These are phyloP conservation scores for Dioctria linearis DNA, from an alignment of 2,888 invertebrate species.

Conservation along the genomic window DNA sequence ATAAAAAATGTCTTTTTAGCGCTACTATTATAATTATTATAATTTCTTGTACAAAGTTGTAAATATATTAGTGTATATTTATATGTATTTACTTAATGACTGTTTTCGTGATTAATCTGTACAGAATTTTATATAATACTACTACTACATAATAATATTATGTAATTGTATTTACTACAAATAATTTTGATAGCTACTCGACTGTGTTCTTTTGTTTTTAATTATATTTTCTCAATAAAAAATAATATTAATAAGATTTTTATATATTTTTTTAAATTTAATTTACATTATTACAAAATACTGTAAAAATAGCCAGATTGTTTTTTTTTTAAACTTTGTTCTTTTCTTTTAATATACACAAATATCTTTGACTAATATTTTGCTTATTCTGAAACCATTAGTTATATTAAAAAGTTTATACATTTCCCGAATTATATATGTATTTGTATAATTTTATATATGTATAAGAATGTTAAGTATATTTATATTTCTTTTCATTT, in stretches of 20 bases:
- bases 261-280: constrained; percentile 16
- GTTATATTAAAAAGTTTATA: constrained; percentile 12
- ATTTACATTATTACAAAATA: background rate
- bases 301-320: constrained; percentile 25
- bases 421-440: background rate
- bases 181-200: background rate
- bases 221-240: background rate
- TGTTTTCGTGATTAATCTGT: too few relatives aligned
- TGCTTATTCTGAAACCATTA: constrained; percentile 31
- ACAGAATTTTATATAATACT: background rate
- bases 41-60: background rate
- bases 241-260: background rate
- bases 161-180: background rate
- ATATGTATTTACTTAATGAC: too few relatives aligned
- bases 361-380: background rate
- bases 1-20: too few relatives aligned
- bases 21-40: too few relatives aligned
- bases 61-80: too few relatives aligned
- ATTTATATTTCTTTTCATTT: too few relatives aligned
- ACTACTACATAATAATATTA: too few relatives aligned
- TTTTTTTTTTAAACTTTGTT: constrained; percentile 11
- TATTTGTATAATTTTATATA: too few relatives aligned
- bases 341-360: background rate
- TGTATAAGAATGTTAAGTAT: background rate
- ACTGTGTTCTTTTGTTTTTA: background rate